Percentiles rank a stretch among this genome's conserved stretches.
phyloP scores from a whole-genome alignment of 2,888 invertebrate species.

The Drosophila lutescens region DNA sequence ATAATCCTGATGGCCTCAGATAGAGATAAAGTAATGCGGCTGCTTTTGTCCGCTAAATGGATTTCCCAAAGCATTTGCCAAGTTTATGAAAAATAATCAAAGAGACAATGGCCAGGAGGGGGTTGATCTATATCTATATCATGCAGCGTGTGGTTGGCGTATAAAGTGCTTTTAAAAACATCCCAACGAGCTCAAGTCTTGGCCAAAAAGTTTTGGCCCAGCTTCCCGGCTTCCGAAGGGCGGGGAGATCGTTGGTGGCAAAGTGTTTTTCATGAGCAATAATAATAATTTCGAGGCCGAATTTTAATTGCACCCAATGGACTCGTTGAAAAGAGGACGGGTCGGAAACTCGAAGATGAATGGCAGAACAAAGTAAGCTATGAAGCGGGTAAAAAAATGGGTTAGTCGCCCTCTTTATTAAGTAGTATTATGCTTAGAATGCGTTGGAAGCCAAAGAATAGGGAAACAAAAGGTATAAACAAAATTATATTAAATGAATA shows the following conservation, averaged over 20 bases:
- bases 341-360: conserved; percentile 24
- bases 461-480: too few species aligned
- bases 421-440: neutral
- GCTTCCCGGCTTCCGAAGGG: conserved; percentile 17
- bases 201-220: conserved; percentile 58
- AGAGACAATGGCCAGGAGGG: conserved; percentile 30
- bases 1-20: conserved; percentile 68
- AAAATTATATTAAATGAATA: neutral
- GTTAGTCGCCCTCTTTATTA: conserved; percentile 16
- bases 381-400: conserved; percentile 15
- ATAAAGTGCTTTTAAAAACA: conserved; percentile 79
- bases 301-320: conserved; percentile 82
- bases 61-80: conserved; percentile 80
- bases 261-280: conserved; percentile 79
- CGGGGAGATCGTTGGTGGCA: conserved; percentile 35
- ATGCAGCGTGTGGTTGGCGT: conserved; percentile 71
- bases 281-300: conserved; percentile 79
- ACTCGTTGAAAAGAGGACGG: conserved; percentile 69
- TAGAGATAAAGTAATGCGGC: conserved; percentile 80
- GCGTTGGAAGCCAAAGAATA: neutral
- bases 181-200: conserved; percentile 66
- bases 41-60: conserved; percentile 71
- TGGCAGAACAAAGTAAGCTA: conserved; percentile 16
- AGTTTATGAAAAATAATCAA: conserved; percentile 80
- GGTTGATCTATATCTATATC: conserved; percentile 45